phyloP scores from a whole-genome alignment of 2,888 invertebrate species.

The Idaea aversata region DNA sequence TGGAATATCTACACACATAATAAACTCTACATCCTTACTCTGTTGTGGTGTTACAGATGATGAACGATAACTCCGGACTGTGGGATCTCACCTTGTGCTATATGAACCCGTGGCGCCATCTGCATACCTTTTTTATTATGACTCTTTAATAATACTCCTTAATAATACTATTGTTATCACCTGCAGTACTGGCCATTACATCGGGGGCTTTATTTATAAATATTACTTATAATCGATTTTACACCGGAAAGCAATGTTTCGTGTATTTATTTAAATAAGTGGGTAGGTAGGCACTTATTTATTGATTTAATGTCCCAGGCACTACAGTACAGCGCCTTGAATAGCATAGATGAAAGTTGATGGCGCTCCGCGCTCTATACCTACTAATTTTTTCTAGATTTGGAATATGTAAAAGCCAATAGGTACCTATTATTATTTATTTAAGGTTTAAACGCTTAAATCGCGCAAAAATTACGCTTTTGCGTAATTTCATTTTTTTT shows the following conservation, averaged over 20 bases:
- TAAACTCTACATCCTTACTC: slow-evolving; percentile 35
- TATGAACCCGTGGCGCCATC: slow-evolving; percentile 67
- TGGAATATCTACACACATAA: slow-evolving; percentile 23
- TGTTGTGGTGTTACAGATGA: slow-evolving; percentile 64
- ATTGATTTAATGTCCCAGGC: too few species aligned
- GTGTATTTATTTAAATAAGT: neutral
- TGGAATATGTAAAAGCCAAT: too few species aligned
- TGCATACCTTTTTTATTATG: slow-evolving; percentile 35
- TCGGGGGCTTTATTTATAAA: neutral
- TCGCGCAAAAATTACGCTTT: too few species aligned
- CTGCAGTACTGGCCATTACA: slow-evolving; percentile 15
- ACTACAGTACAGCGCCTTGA: too few species aligned
- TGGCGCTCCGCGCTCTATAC: too few species aligned
- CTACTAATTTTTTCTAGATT: too few species aligned
- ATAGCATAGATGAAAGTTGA: too few species aligned
- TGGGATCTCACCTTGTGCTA: slow-evolving; percentile 62
- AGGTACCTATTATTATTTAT: too few species aligned
- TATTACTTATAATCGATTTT: neutral
- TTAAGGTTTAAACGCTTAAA: too few species aligned
- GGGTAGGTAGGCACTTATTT: too few species aligned
- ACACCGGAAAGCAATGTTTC: neutral
- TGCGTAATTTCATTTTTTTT: too few species aligned
- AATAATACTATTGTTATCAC: slow-evolving; percentile 28
- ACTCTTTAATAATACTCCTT: slow-evolving; percentile 28
- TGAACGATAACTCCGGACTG: slow-evolving; percentile 55